phyloP scores from a whole-genome alignment of 2,113 vertebrate genomes.

The Cathartes aura region DNA sequence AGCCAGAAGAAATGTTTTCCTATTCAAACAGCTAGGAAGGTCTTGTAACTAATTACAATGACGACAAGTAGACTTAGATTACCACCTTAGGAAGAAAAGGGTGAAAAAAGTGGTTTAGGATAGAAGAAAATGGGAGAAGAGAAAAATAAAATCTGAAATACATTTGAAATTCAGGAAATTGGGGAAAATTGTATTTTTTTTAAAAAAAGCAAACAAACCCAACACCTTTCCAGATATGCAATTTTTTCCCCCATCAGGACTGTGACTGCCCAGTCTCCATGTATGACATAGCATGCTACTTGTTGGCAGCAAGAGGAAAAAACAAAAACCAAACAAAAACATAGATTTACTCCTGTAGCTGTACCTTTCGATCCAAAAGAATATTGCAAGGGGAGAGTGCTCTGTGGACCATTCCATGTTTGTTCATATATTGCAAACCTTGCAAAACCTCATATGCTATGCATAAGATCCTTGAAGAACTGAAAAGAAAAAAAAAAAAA shows the following conservation, averaged over 20 bases:
- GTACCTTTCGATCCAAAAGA: constrained; percentile 91
- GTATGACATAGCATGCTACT: background rate
- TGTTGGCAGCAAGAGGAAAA: background rate
- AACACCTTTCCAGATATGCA: background rate
- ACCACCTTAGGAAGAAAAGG: background rate
- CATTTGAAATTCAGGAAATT: background rate
- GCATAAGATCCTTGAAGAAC: constrained; percentile 83
- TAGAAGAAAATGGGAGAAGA: background rate
- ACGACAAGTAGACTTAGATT: background rate
- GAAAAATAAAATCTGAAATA: background rate
- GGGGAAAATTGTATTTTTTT: background rate
- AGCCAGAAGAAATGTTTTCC: background rate
- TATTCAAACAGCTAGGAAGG: background rate
- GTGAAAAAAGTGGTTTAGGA: background rate
- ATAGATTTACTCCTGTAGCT: background rate
- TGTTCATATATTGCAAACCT: constrained; percentile 93
- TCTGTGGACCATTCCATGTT: constrained; percentile 91
- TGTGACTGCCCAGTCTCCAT: background rate
- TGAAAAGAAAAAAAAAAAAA: constrained; percentile 9
- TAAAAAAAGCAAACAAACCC: background rate
- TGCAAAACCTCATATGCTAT: constrained; percentile 92
- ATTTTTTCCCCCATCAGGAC: background rate
- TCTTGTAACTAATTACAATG: background rate
- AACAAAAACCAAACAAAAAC: background rate
- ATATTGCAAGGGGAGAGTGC: constrained; percentile 90